Evolutionary conservation across 2,888 invertebrate genomes (phyloP), one percentile per base, ranked within the genome.

Genomic region (Mamestra brassicae): DNA sequence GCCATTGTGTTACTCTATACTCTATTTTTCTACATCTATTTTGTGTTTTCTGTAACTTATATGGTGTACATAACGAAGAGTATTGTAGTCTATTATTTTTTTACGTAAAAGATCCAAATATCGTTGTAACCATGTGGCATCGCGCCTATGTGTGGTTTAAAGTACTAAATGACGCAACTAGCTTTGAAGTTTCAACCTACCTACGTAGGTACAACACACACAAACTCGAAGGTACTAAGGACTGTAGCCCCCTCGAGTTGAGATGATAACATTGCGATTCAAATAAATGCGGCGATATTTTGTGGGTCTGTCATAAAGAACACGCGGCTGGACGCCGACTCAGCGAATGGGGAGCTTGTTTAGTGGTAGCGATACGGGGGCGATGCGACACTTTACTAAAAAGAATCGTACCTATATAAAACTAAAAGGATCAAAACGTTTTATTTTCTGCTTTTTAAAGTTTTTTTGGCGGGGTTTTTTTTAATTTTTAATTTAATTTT

Each of bases 221-320:
- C 65, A 74, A 73, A 74, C 74, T 85, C 74, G 58, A 81, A 45
- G 62, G 62, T 26, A 3, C 47, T 36, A 73, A 84, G 81, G 61
- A 55, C 34, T 65, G 42, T 58, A 78, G 69, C 47, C 66, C 74
- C 55, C 79, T 85, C 70, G 60, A 84, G 68, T 85, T 82, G 86
- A 83, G 87, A 91, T 92, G 93, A 94, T 93, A 93, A 92, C 91
- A 92, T 92, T 89, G 90, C 87, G 92, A 92, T 92, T 93, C 91
- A 90, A 93, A 93, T 93, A 93, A 94, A 93, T 85, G 85, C 79
- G 87, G 77, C 76, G 84, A 89, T 89, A 93, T 93, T 92, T 92
- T 90, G 92, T 87, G 91, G 89, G 86, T 66, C 87, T 85, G 88
- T 93, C 94, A 90, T 94, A 94, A 94, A 93, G 90, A 89, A 93